Percentiles rank a stretch among this genome's conserved stretches.
Evolutionary conservation across 2,113 vertebrate species (phyloP).

Genomic region (Leptobrachium ailaonicum): DNA sequence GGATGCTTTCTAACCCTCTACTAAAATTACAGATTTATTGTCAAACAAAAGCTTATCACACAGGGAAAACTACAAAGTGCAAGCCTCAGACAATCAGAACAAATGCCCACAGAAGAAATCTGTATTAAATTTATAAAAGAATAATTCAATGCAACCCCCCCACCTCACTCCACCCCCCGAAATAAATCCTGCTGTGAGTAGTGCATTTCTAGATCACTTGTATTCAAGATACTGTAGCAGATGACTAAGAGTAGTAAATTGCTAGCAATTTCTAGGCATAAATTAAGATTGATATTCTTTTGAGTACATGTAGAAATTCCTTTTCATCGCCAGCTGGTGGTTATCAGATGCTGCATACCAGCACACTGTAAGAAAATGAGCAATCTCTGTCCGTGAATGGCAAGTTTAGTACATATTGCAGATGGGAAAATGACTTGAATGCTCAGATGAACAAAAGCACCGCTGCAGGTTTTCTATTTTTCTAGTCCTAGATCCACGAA

Average conservation of each 20-base stretch:
- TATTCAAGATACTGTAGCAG: not conserved
- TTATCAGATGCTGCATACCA: not conserved
- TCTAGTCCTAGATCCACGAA: not conserved
- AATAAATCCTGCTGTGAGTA: not conserved
- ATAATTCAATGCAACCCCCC: too few relatives aligned
- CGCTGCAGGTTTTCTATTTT: not conserved
- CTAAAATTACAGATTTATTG: too few relatives aligned
- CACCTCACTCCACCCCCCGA: not conserved
- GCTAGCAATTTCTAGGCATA: not conserved
- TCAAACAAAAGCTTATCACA: too few relatives aligned
- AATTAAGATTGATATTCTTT: not conserved
- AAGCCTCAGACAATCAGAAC: too few relatives aligned
- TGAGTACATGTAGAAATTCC: not conserved
- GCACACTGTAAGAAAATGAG: not conserved
- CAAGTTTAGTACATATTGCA: not conserved
- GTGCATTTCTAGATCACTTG: not conserved
- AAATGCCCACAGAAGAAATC: too few relatives aligned
- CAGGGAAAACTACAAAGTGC: too few relatives aligned
- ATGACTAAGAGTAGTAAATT: not conserved
- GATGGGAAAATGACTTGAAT: not conserved
- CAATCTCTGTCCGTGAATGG: not conserved
- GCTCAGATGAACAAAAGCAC: not conserved
- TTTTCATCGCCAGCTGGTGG: conserved; percentile 2
- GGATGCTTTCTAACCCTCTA: too few relatives aligned
- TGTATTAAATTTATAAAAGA: too few relatives aligned